Base-by-base conservation (phyloP, 2,888 invertebrate genomes). In the Brachynemurus nebulosus region DNA sequence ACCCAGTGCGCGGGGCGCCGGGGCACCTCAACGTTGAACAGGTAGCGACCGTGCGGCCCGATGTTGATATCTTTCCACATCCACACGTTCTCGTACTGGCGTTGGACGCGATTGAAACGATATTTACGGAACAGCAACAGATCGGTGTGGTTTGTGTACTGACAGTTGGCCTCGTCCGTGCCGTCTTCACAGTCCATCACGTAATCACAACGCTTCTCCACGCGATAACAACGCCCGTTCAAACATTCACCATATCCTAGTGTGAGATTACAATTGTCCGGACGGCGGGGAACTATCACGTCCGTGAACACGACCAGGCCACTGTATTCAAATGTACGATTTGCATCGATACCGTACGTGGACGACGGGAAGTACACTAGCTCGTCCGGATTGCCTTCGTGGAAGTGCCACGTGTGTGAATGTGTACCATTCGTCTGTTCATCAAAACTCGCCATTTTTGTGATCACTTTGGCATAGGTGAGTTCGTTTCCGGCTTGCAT, bases 61-160 rank as follows among this genome's bases (percentile, higher is more conserved):
- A 92, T 89, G 63, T 91, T 91, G 42, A 89, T 79, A 65, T 93
- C 93, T 49, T 81, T 79, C 95, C 95, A 96, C 43, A 93, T 66
- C 95, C 95, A 96, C 45, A 86, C 85, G 64, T 92, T 91, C 56
- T 92, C 90, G 64, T 92, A 95, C 59, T 91, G 86, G 0, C 93
- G 73, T 59, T 86, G 83, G 47, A 92, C 78, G 47, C 90, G 76
- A 65, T 88, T 93, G 62, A 89, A 89, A 2, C 92, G 75, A 65
- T 79, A 77, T 61, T 86, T 85, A 50, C 89, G 72, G 69, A 86
- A 91, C 54, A 78, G 68, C 0, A 71, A 57, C 50, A 89, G 61
- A 49, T 84, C 81, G 6, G 82, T 82, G 27, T 69, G 70, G 53
- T 80, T 79, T 48, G 76, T 74, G 48, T 48, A 62, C 59, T 66